These are phyloP conservation scores for Idaea straminata DNA, from an alignment of 2,888 invertebrate genomes.

Conservation along the genomic window DNA sequence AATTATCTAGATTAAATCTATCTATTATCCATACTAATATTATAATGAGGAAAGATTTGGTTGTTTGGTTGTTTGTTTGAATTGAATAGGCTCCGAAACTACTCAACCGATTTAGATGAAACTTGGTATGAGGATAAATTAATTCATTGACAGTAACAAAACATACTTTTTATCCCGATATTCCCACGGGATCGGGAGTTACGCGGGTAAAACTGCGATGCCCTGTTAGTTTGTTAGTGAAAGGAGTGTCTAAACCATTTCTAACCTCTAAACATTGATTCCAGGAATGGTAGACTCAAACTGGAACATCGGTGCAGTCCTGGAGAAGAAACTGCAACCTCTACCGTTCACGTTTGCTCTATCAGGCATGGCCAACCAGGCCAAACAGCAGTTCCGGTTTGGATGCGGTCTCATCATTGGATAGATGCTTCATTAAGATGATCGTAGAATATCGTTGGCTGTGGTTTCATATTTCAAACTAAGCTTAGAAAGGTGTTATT, in stretches of 20 bases:
- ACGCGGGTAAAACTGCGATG: too few species aligned
- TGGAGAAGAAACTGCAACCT: slow-evolving; percentile 96
- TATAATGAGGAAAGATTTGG: too few species aligned
- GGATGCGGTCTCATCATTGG: slow-evolving; percentile 97
- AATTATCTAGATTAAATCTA: too few species aligned
- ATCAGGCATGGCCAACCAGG: slow-evolving; percentile 95
- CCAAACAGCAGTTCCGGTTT: slow-evolving; percentile 94
- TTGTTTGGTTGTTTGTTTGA: too few species aligned
- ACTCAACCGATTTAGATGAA: too few species aligned
- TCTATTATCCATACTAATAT: too few species aligned
- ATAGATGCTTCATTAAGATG: slow-evolving; percentile 57
- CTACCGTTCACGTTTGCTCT: slow-evolving; percentile 96
- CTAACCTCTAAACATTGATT: slow-evolving; percentile 16
- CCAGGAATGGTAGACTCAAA: slow-evolving; percentile 94
- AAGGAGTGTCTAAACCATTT: neutral
- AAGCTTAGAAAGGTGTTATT: too few species aligned
- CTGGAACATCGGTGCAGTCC: slow-evolving; percentile 94
- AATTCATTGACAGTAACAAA: too few species aligned
- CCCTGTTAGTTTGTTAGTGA: neutral
- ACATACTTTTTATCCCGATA: too few species aligned
- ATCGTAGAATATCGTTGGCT: neutral
- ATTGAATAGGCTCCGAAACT: too few species aligned
- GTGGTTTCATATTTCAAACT: neutral
- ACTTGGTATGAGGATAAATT: too few species aligned
- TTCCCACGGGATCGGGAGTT: too few species aligned